phyloP scores from a whole-genome alignment of 2,113 vertebrate genomes.

The Vanacampus margaritifer region DNA sequence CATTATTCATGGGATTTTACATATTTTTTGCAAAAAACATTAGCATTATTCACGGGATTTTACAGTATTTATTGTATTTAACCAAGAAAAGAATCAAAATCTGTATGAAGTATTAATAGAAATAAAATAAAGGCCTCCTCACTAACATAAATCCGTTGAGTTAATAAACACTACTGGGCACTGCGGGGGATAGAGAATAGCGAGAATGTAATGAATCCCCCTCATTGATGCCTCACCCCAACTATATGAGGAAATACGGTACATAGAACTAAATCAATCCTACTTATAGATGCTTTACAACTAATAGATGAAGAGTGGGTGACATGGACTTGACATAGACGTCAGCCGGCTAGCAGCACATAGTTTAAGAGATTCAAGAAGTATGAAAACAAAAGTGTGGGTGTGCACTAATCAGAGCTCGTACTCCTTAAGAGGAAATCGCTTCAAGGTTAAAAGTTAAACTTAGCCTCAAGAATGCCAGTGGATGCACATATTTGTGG shows the following conservation, averaged over 20 bases:
- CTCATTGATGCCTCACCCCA: not conserved
- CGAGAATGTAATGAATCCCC: no score
- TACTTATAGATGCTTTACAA: not conserved
- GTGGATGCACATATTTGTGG: conserved; percentile 10
- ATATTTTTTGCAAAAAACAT: not conserved
- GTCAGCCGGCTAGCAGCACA: conserved; percentile 2
- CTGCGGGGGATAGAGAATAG: no score
- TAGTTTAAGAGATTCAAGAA: conserved; percentile 40
- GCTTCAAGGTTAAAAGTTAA: conserved; percentile 55
- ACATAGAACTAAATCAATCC: not conserved
- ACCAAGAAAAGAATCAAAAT: not conserved
- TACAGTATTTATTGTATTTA: not conserved
- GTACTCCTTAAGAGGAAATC: conserved; percentile 58
- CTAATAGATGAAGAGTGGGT: not conserved
- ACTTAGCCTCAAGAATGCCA: conserved; percentile 49
- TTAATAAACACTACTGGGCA: no score
- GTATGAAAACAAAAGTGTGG: conserved; percentile 61
- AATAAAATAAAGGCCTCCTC: no score
- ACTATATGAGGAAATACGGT: not conserved
- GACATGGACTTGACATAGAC: conserved; percentile 12
- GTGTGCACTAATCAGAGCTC: conserved; percentile 44
- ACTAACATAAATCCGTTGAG: no score
- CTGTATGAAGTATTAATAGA: not conserved
- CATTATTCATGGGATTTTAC: no score
- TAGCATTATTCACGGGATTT: no score